A percentile compares a stretch with the other conserved stretches of the same genome.
Conservation (phyloP, 2,113 vertebrate genomes). For the Carassius auratus region DNA sequence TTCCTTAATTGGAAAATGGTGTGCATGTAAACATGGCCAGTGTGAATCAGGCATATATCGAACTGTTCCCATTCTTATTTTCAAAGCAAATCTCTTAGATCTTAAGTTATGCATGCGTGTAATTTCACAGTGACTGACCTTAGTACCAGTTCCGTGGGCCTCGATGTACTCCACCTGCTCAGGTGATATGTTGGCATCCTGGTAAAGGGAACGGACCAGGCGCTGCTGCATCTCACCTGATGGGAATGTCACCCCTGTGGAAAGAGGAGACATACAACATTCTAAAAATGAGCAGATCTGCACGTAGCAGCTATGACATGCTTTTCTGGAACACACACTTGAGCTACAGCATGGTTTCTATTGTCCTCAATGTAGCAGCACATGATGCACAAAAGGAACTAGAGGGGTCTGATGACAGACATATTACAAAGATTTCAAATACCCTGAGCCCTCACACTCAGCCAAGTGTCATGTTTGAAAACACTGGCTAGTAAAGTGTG, state of each 20-base stretch:
- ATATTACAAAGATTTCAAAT: conserved; percentile 7
- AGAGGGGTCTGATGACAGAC: background rate
- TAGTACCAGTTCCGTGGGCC: conserved; percentile 95
- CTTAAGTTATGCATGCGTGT: background rate
- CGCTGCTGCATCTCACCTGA: conserved; percentile 87
- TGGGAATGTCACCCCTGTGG: conserved; percentile 91
- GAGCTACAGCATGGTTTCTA: background rate
- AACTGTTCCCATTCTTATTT: background rate
- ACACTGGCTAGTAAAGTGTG: conserved; percentile 48
- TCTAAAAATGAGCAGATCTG: background rate
- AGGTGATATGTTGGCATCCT: conserved; percentile 71
- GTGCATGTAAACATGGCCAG: background rate
- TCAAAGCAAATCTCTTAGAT: background rate
- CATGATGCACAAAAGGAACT: background rate
- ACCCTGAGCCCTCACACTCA: background rate
- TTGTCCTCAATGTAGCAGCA: background rate
- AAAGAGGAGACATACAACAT: background rate
- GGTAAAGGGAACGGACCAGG: conserved; percentile 82
- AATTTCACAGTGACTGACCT: conserved; percentile 74
- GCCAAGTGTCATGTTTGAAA: conserved; percentile 47
- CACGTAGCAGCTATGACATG: background rate
- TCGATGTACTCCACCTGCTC: conserved; percentile 90
- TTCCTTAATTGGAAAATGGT: background rate
- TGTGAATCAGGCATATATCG: no score
- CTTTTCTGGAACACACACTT: background rate